Evolutionary conservation across 1,140 invertebrate genomes (phyloP), one percentile per base, ranked within the genome.

Genomic region (Drosophila asahinai): DNA sequence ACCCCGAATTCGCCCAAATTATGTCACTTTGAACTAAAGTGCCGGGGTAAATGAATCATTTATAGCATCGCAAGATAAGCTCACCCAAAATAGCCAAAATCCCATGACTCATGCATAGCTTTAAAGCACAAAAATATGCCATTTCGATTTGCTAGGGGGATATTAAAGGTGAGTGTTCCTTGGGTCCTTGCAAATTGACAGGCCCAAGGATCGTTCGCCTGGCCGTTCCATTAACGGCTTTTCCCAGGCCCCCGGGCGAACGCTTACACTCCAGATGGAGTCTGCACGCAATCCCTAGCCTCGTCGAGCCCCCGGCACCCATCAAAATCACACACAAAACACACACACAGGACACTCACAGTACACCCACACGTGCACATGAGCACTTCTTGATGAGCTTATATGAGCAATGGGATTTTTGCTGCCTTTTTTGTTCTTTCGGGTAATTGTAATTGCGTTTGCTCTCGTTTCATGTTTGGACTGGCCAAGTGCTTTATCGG

Each of bases 381-480:
- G 68, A 74, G 59, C 70, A 63, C 70, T 47, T 48, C 61, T 78
- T 86, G 80, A 84, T 70, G 63, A 80, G 77, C 75, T 86, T 78
- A 62, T 78, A 73, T 60, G 59, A 79, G 67, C 67, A 79, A 63
- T 79, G 75, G 75, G 75, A 77, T 71, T 71, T 70, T 57, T 55
- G 48, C 63, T 68, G 22, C 40, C 66, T 48, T 79, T 71, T 83
- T 73, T 83, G 72, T 84, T 71, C 68, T 81, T 74, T 45, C 57
- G 70, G 71, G 60, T 84, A 82, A 87, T 74, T 86, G 83, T 87
- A 86, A 83, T 83, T 89, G 71, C 66, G 58, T 86, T 80, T 77
- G 83, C 51, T 59, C 57, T 65, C 57, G 57, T 25, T 30, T 63
- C 38, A 48, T 76, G 57, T 68, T 60, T 42, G 55, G 52, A 43